These are phyloP conservation scores for Siniperca chuatsi DNA, from an alignment of 2,113 vertebrate genomes.

Conservation along the genomic window DNA sequence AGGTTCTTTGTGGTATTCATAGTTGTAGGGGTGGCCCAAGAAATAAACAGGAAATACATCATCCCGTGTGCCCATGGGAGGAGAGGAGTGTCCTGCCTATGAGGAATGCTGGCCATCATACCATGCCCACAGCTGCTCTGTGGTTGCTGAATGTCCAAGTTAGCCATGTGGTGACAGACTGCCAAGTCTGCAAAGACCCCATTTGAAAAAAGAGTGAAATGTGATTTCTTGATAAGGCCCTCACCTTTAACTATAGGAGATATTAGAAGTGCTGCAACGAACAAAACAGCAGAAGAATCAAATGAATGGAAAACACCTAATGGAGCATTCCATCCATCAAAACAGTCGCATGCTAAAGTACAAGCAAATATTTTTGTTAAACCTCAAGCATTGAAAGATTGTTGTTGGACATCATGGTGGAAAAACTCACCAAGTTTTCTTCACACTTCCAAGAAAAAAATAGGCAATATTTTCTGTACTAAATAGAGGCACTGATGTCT, in stretches of 20 bases:
- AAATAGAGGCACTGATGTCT: constrained; percentile 54
- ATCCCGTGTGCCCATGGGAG: constrained; percentile 61
- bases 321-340: constrained; percentile 41
- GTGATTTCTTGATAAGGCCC: background rate
- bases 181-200: background rate
- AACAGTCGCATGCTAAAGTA: constrained; percentile 9
- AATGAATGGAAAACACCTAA: constrained; percentile 56
- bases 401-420: constrained; percentile 41
- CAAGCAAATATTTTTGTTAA: constrained; percentile 22
- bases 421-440: constrained; percentile 43
- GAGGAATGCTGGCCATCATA: constrained; percentile 56
- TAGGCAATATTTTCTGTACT: constrained; percentile 59
- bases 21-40: constrained; percentile 38
- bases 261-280: background rate
- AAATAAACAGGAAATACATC: constrained; percentile 80
- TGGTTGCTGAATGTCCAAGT: constrained; percentile 8
- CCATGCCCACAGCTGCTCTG: constrained; percentile 26
- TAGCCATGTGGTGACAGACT: background rate
- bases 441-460: constrained; percentile 62
- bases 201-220: background rate
- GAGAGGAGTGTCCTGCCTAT: constrained; percentile 58
- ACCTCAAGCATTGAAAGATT: constrained; percentile 2
- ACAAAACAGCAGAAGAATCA: background rate
- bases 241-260: background rate
- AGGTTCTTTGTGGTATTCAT: constrained; percentile 10